Percentiles rank a stretch among this genome's conserved stretches.
These are phyloP conservation scores for Sylvia atricapilla DNA, from an alignment of 2,113 vertebrate genomes.

Conservation along the genomic window DNA sequence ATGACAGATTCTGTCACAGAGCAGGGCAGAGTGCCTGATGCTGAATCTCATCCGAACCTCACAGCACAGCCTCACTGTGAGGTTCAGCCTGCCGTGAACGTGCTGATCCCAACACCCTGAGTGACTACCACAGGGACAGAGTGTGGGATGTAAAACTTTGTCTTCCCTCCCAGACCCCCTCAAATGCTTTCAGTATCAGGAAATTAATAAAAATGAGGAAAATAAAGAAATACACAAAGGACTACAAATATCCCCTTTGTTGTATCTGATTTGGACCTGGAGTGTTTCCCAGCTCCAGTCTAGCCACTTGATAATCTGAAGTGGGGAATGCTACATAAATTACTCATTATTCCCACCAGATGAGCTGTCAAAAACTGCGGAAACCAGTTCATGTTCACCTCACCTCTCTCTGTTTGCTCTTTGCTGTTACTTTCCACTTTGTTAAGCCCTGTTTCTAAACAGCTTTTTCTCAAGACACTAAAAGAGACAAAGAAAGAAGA, in stretches of 20 bases:
- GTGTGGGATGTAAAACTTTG: slow-evolving; percentile 4
- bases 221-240: slow-evolving; percentile 50
- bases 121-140: neutral
- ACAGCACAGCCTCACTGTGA: neutral
- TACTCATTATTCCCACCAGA: slow-evolving; percentile 57
- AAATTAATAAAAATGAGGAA: slow-evolving; percentile 61
- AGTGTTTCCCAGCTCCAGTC: slow-evolving; percentile 57
- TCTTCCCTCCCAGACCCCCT: neutral
- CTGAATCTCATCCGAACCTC: fast-evolving
- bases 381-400: slow-evolving; percentile 39
- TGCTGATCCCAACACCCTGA: neutral
- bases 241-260: slow-evolving; percentile 45
- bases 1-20: fast-evolving
- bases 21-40: neutral
- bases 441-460: slow-evolving; percentile 8
- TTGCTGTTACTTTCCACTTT: slow-evolving; percentile 8
- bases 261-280: slow-evolving; percentile 52
- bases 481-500: neutral
- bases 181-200: slow-evolving; percentile 24
- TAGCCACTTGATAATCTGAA: slow-evolving; percentile 51
- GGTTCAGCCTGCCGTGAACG: neutral
- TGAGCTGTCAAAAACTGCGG: slow-evolving; percentile 47
- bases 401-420: neutral
- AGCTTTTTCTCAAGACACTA: neutral
- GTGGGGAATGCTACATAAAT: slow-evolving; percentile 51